Percentiles rank a stretch among this genome's conserved stretches.
Conservation (phyloP, 2,888 invertebrate genomes). For the Entomobrya proxima region DNA sequence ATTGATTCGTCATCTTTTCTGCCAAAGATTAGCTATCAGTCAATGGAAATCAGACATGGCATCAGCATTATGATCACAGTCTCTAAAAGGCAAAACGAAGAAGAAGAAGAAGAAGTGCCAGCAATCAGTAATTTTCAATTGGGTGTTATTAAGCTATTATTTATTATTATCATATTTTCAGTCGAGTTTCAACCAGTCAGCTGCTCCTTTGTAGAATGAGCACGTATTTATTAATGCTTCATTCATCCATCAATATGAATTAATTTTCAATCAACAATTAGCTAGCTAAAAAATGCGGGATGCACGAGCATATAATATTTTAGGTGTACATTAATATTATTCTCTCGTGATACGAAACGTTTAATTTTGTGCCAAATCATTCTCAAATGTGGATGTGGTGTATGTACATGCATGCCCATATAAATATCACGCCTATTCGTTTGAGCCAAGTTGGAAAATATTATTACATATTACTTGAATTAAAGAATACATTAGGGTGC, state of each 20-base stretch:
- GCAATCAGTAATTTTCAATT: constrained; percentile 57
- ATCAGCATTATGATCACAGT: not conserved
- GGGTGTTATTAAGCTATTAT: constrained; percentile 60
- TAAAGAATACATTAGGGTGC: not conserved
- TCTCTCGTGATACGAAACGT: constrained; percentile 4
- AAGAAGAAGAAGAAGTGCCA: constrained; percentile 32
- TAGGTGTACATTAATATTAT: too few species aligned
- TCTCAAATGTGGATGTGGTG: not conserved
- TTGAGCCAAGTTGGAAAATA: not conserved
- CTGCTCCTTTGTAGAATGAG: constrained; percentile 22
- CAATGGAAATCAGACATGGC: constrained; percentile 51
- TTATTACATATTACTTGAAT: not conserved
- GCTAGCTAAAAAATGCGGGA: constrained; percentile 13
- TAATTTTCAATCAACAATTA: constrained; percentile 66
- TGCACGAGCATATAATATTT: constrained; percentile 13
- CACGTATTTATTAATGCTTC: constrained; percentile 61
- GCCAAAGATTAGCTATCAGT: constrained; percentile 56
- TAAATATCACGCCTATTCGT: constrained; percentile 28
- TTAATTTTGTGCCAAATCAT: constrained; percentile 53
- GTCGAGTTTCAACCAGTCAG: constrained; percentile 17
- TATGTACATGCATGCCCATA: not conserved
- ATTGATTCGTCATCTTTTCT: constrained; percentile 45
- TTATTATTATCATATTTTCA: constrained; percentile 36
- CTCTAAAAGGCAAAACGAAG: too few species aligned
- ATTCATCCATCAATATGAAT: constrained; percentile 66